phyloP scores from a whole-genome alignment of 2,797 vertebrate genomes.

The Muraenolepis orangiensis region DNA sequence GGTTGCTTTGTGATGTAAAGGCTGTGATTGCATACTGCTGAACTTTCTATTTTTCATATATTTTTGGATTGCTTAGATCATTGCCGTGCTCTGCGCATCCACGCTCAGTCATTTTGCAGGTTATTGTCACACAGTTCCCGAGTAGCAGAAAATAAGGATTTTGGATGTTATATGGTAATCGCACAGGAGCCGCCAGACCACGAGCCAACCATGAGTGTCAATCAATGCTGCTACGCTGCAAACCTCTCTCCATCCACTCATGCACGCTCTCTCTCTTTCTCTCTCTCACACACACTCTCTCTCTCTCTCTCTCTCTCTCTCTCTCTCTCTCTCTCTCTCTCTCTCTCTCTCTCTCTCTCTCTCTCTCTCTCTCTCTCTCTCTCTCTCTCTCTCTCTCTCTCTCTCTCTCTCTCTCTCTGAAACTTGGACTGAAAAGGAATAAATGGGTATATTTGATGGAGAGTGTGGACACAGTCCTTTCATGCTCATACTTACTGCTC shows the following conservation, averaged over 20 bases:
- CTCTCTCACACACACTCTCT: background rate
- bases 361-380: background rate
- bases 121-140: background rate
- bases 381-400: no score
- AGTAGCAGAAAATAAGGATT: background rate
- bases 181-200: background rate
- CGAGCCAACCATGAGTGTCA: background rate
- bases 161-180: background rate
- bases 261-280: background rate
- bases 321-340: background rate
- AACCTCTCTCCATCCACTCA: background rate
- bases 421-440: no score
- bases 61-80: background rate
- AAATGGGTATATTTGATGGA: no score
- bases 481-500: background rate
- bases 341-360: background rate
- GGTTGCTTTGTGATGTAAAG: background rate
- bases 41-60: background rate
- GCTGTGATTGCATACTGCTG: background rate
- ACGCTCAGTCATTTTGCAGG: background rate
- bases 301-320: constrained; percentile 1
- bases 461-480: no score
- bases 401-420: no score
- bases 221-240: background rate
- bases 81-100: background rate